Evolutionary conservation across 2,113 vertebrate genomes (phyloP).

Genomic region (Pollimyrus isidori): DNA sequence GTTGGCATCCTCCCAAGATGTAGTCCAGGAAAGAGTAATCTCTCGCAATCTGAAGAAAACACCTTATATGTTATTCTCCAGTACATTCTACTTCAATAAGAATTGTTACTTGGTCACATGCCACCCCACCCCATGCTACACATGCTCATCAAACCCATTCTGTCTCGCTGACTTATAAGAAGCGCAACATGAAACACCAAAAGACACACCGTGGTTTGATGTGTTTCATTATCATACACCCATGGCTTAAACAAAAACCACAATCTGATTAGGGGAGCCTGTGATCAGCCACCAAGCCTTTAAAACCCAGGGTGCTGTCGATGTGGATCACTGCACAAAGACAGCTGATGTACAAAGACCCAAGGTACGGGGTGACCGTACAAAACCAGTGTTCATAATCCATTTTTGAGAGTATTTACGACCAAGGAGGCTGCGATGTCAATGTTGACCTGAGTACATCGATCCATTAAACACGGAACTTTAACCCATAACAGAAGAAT

Average conservation of each 20-base stretch:
- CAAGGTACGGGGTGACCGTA: not conserved
- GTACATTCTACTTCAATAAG: not conserved
- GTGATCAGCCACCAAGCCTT: not conserved
- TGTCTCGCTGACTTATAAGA: not conserved
- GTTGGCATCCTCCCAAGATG: conserved; percentile 92
- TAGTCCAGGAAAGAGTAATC: conserved; percentile 97
- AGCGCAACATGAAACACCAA: not conserved
- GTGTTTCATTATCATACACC: not conserved
- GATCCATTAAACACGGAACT: not conserved
- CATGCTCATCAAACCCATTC: not conserved
- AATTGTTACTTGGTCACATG: not conserved
- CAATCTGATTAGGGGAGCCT: not conserved
- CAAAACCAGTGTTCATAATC: not conserved
- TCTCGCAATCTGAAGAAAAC: conserved; percentile 71
- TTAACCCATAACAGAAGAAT: conserved; percentile 15
- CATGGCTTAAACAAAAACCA: not conserved
- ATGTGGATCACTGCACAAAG: not conserved
- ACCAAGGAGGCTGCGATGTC: not conserved
- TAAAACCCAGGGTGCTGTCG: not conserved
- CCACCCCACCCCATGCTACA: not conserved
- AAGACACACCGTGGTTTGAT: not conserved
- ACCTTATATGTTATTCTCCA: not conserved
- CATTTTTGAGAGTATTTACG: not conserved
- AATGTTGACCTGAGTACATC: not conserved
- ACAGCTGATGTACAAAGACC: not conserved